These are phyloP conservation scores for Triplophysa tibetana DNA, from an alignment of 2,113 vertebrate species.

Conservation along the genomic window DNA sequence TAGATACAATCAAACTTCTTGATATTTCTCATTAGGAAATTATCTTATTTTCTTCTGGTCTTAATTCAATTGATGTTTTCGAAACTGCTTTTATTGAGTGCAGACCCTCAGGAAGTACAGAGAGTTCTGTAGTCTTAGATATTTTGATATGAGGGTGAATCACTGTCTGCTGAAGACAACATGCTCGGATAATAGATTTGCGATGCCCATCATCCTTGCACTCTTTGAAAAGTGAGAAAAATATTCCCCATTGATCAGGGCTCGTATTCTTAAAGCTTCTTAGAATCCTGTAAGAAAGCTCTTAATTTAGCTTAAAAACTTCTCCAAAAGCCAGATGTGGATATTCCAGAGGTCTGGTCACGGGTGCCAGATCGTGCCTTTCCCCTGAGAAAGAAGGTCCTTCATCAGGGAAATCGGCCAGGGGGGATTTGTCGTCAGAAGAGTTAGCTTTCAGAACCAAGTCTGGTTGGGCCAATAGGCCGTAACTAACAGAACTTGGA, in stretches of 20 bases:
- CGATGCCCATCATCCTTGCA: neutral
- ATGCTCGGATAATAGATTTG: neutral
- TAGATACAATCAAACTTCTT: neutral
- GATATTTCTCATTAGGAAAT: neutral
- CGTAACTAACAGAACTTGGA: too few relatives aligned
- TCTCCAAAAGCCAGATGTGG: too few relatives aligned
- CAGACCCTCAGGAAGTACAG: conserved; percentile 1
- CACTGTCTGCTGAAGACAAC: neutral
- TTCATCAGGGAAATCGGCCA: too few relatives aligned
- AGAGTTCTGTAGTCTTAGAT: neutral
- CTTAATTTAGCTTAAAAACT: too few relatives aligned
- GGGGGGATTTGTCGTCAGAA: too few relatives aligned
- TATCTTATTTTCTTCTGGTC: neutral
- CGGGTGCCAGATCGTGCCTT: too few relatives aligned
- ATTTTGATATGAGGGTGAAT: neutral
- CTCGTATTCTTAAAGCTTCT: too few relatives aligned
- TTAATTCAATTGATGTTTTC: neutral
- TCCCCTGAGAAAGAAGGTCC: too few relatives aligned
- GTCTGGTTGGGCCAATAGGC: too few relatives aligned
- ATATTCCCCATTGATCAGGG: neutral
- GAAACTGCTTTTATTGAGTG: neutral
- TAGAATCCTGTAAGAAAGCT: too few relatives aligned
- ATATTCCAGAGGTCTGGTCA: too few relatives aligned
- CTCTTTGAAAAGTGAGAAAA: neutral
- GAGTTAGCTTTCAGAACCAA: too few relatives aligned